These are phyloP conservation scores for Ceratosolen solmsi DNA, from an alignment of 1,140 invertebrate genomes.

Conservation along the genomic window DNA sequence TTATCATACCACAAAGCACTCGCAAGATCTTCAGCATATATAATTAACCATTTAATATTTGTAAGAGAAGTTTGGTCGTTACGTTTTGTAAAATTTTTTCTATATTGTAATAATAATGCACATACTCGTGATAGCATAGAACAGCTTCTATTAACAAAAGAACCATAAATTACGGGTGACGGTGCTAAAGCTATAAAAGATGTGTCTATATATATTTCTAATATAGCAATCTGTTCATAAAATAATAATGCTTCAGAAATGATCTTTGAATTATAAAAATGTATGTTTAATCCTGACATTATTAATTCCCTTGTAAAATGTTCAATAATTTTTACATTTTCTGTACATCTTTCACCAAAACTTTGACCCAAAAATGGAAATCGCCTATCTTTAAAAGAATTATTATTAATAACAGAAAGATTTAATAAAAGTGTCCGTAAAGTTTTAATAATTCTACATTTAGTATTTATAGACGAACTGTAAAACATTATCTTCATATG, in stretches of 20 bases:
- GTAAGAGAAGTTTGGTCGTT: conserved; percentile 32
- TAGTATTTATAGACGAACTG: conserved; percentile 59
- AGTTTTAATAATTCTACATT: conserved; percentile 64
- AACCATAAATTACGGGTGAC: conserved; percentile 62
- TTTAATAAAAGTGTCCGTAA: conserved; percentile 61
- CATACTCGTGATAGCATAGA: conserved; percentile 62
- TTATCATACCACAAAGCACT: conserved; percentile 59
- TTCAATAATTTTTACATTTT: conserved; percentile 56
- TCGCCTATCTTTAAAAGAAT: conserved; percentile 45
- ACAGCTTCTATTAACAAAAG: conserved; percentile 59
- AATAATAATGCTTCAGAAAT: conserved; percentile 63
- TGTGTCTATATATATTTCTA: conserved; percentile 56
- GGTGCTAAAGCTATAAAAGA: conserved; percentile 61
- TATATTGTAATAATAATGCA: conserved; percentile 61
- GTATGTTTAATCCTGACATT: conserved; percentile 59
- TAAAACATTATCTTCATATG: conserved; percentile 63
- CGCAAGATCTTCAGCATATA: conserved; percentile 57
- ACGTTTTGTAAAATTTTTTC: conserved; percentile 40
- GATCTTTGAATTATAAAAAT: conserved; percentile 57
- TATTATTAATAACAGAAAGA: conserved; percentile 57
- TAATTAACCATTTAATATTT: conserved; percentile 48
- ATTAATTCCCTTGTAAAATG: conserved; percentile 56
- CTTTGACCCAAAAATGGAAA: conserved; percentile 62
- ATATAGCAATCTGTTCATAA: conserved; percentile 60
- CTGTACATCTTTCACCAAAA: conserved; percentile 53